A percentile compares a stretch with the other conserved stretches of the same genome.
phyloP scores from a whole-genome alignment of 2,888 invertebrate species.

The Operophtera brumata region DNA sequence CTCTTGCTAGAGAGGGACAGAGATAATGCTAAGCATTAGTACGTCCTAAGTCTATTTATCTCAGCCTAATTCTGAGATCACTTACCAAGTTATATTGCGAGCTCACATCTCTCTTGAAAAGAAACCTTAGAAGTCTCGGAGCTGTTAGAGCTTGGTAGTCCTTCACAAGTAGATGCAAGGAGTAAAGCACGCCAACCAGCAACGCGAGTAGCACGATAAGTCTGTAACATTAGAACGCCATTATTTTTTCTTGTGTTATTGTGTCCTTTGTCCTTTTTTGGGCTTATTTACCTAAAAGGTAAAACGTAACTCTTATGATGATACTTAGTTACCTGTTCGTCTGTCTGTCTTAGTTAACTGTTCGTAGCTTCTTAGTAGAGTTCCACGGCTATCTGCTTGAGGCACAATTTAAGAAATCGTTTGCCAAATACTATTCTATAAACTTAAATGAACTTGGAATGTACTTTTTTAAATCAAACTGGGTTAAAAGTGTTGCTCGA shows the following conservation, averaged over 20 bases:
- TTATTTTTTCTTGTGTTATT: not conserved
- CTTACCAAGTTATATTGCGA: constrained; percentile 45
- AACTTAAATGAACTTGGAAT: too few species aligned
- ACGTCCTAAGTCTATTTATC: too few species aligned
- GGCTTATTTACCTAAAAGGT: not conserved
- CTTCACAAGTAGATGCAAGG: constrained; percentile 64
- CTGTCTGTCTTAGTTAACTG: too few species aligned
- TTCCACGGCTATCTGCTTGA: too few species aligned
- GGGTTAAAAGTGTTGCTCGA: too few species aligned
- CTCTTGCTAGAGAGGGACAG: too few species aligned
- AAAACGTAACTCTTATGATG: not conserved
- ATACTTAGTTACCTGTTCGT: not conserved
- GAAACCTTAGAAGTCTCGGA: constrained; percentile 50
- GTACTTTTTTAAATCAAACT: too few species aligned
- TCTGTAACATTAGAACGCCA: constrained; percentile 40
- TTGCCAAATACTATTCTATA: not conserved
- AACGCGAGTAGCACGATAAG: constrained; percentile 62
- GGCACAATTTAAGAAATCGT: not conserved
- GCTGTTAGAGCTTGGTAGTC: constrained; percentile 69
- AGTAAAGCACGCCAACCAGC: constrained; percentile 65
- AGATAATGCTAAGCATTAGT: too few species aligned
- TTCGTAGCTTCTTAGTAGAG: not conserved
- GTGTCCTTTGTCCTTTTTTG: not conserved
- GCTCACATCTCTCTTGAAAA: constrained; percentile 63
- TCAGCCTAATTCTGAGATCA: too few species aligned